These are phyloP conservation scores for Meteorus colon DNA, from an alignment of 2,888 invertebrate species.

Conservation along the genomic window DNA sequence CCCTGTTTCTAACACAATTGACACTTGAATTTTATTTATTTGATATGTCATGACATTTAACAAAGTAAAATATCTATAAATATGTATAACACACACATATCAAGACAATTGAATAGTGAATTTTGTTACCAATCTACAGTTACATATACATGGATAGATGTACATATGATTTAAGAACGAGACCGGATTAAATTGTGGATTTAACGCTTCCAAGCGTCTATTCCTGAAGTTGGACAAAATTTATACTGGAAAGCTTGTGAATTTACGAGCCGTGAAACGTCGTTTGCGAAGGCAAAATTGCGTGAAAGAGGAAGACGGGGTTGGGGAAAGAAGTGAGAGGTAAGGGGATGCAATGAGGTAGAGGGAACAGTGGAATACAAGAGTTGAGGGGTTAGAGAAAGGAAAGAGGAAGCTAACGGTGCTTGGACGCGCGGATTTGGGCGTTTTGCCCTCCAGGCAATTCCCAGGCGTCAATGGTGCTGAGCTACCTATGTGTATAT, in stretches of 20 bases:
- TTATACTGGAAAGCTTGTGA: constrained; percentile 10
- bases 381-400: constrained; percentile 3
- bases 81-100: neutral
- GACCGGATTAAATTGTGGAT: constrained; percentile 21
- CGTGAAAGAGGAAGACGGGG: constrained; percentile 27
- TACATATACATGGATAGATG: neutral
- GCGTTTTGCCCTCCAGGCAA: constrained; percentile 48
- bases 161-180: constrained; percentile 16
- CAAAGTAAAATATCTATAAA: neutral
- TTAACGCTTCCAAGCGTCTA: constrained; percentile 24
- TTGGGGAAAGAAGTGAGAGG: neutral
- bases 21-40: neutral
- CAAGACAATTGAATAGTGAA: neutral
- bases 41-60: neutral
- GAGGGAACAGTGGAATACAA: constrained; percentile 23
- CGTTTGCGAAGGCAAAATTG: constrained; percentile 31
- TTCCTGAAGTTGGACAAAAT: constrained; percentile 21
- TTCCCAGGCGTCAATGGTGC: constrained; percentile 52
- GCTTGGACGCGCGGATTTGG: constrained; percentile 40
- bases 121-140: neutral
- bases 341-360: neutral
- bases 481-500: constrained; percentile 17
- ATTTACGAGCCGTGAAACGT: constrained; percentile 40
- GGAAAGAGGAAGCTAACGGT: constrained; percentile 21
- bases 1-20: neutral